Evolutionary conservation across 2,797 vertebrate genomes (phyloP), one percentile per base, ranked within the genome.

Genomic region (Acipenser ruthenus): DNA sequence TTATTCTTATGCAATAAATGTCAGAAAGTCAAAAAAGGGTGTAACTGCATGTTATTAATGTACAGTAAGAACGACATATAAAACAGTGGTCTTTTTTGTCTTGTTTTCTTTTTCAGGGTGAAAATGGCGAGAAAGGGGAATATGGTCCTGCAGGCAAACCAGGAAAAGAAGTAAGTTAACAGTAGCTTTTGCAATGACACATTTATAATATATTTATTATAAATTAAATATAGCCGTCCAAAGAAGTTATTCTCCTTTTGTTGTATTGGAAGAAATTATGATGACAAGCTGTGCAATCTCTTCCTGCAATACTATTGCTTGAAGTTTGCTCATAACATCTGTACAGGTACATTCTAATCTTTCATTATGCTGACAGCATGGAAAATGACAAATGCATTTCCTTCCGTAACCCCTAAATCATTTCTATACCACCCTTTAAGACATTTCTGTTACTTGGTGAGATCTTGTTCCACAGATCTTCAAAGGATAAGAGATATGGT

Each of bases 311-410:
- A 37, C 23, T 37, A 37, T 37, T 37, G 23, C 23, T 37, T 37
- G 23, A 37, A 4, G 23, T 37, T 37, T 37, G 23, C 63, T 71
- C 72, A 68, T 60, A 65, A 61, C 75, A 62, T 78, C 80, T 81
- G 74, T 72, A 75, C 71, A 74, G 69, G 75, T 74, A 77, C 77
- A 73, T 60, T 0, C 0, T 79, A 75, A 15, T 73, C 61, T 66
- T 71, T 72, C 68, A 74, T 75, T 78, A 80, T 65, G 85, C 89
- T 92, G 90, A 92, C 88, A 84, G 82, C 80, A 88, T 88, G 90
- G 92, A 92, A 94, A 91, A 79, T 80, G 77, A 79, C 79, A 86
- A 86, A 83, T 89, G 87, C 87, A 89, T 90, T 91, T 93, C 87
- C 85, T 89, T 84, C 86, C 75, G 79, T 92, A 89, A 88, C 87